These are phyloP conservation scores for Dryocosmus kuriphilus DNA, from an alignment of 2,888 invertebrate genomes.

Conservation along the genomic window DNA sequence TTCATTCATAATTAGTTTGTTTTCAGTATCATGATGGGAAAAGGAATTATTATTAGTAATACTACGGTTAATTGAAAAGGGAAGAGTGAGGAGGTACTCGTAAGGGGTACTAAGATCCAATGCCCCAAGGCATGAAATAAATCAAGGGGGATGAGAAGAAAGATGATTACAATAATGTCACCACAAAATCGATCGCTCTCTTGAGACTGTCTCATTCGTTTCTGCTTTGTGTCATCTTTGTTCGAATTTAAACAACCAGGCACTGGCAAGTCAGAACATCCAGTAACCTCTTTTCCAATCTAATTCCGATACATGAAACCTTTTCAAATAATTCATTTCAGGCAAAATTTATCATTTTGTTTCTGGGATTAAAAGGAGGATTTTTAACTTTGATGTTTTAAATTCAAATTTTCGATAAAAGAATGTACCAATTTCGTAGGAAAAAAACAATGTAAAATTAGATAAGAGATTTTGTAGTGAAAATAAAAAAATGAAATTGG, in stretches of 20 bases:
- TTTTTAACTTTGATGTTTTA: no score
- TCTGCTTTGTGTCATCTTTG: conserved; percentile 17
- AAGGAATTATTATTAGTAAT: neutral
- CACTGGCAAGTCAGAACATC: neutral
- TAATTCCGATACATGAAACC: neutral
- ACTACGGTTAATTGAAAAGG: neutral
- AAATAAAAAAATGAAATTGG: no score
- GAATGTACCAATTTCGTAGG: no score
- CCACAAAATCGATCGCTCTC: conserved; percentile 43
- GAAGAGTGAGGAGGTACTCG: neutral
- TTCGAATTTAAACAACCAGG: neutral
- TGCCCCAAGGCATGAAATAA: neutral
- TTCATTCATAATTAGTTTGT: neutral
- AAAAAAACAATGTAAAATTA: no score
- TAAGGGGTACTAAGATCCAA: neutral
- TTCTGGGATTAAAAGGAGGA: no score
- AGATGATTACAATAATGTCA: conserved; percentile 43
- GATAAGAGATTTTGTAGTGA: no score
- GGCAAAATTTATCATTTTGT: no score
- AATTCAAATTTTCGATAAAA: no score
- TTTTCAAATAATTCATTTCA: no score
- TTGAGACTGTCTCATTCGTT: neutral
- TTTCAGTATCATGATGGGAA: neutral
- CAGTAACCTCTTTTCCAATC: conserved; percentile 1
- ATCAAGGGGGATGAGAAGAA: neutral